phyloP scores from a whole-genome alignment of 2,888 invertebrate genomes.

The Philaethria dido region DNA sequence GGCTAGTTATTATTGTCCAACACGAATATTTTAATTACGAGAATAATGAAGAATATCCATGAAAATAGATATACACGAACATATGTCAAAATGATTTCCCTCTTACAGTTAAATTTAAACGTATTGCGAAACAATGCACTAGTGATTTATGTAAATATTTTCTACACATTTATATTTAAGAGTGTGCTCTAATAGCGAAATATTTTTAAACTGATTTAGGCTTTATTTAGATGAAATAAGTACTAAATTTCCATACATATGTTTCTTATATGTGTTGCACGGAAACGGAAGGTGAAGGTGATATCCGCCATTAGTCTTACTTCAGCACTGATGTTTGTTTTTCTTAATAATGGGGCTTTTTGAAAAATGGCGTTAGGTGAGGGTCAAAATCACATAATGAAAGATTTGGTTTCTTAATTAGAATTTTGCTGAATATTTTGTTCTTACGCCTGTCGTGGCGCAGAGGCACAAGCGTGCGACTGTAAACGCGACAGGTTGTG shows the following conservation, averaged over 20 bases:
- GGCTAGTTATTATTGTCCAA: too few species aligned
- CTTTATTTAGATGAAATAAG: neutral
- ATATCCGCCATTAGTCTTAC: constrained; percentile 58
- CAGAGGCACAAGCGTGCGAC: too few species aligned
- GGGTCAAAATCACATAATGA: constrained; percentile 42
- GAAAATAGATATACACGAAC: constrained; percentile 13
- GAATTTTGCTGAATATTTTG: constrained; percentile 40
- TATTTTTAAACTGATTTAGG: constrained; percentile 10
- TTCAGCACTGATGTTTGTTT: constrained; percentile 51
- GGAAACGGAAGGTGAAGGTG: constrained; percentile 66
- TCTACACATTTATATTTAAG: constrained; percentile 52
- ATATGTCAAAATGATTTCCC: constrained; percentile 37
- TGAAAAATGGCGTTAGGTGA: constrained; percentile 51
- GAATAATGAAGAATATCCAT: neutral
- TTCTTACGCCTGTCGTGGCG: neutral
- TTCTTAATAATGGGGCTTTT: constrained; percentile 52
- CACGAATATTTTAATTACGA: neutral
- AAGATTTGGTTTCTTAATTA: constrained; percentile 46
- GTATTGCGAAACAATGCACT: constrained; percentile 32
- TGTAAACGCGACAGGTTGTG: too few species aligned
- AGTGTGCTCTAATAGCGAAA: constrained; percentile 13
- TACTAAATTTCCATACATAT: neutral
- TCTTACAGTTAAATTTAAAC: constrained; percentile 23
- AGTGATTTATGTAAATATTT: constrained; percentile 50
- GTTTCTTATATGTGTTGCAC: constrained; percentile 25